phyloP scores from a whole-genome alignment of 23 tunicate species.

The Botrylloides violaceus region DNA sequence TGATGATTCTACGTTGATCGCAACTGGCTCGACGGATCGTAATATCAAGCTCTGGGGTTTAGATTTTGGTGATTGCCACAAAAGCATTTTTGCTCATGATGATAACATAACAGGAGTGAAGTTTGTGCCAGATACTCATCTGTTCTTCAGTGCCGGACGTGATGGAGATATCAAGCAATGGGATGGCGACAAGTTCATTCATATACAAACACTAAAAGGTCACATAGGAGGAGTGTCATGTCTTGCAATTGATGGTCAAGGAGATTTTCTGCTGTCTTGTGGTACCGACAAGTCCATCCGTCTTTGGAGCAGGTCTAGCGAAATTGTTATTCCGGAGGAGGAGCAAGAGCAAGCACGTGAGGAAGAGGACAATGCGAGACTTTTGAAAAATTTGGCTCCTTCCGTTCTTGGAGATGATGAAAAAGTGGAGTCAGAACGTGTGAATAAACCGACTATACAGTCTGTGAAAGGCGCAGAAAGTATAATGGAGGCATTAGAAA shows the following conservation, averaged over 20 bases:
- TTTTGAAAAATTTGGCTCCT: constrained; percentile 9
- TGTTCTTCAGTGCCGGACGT: constrained; percentile 77
- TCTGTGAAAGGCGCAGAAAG: constrained; percentile 72
- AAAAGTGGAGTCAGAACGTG: constrained; percentile 23
- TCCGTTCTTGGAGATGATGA: not conserved
- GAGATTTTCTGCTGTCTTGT: constrained; percentile 60
- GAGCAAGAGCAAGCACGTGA: constrained; percentile 61
- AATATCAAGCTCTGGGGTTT: constrained; percentile 90
- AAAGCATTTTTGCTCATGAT: constrained; percentile 74
- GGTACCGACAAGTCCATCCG: constrained; percentile 59
- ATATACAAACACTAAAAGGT: constrained; percentile 72
- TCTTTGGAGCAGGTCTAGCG: constrained; percentile 56
- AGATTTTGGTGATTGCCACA: constrained; percentile 94
- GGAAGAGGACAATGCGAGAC: constrained; percentile 26
- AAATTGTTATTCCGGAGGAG: constrained; percentile 76
- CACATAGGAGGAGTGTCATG: constrained; percentile 48
- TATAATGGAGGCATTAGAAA: constrained; percentile 90
- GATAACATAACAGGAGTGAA: constrained; percentile 54
- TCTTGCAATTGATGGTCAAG: constrained; percentile 33
- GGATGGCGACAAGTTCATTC: constrained; percentile 94
- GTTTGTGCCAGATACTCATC: constrained; percentile 85
- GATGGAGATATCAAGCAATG: constrained; percentile 95
- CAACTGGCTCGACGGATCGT: constrained; percentile 80
- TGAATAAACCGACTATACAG: constrained; percentile 53
- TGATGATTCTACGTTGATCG: constrained; percentile 56